phyloP scores from a whole-genome alignment of 2,797 vertebrate genomes.

The Eulemur rubriventer region DNA sequence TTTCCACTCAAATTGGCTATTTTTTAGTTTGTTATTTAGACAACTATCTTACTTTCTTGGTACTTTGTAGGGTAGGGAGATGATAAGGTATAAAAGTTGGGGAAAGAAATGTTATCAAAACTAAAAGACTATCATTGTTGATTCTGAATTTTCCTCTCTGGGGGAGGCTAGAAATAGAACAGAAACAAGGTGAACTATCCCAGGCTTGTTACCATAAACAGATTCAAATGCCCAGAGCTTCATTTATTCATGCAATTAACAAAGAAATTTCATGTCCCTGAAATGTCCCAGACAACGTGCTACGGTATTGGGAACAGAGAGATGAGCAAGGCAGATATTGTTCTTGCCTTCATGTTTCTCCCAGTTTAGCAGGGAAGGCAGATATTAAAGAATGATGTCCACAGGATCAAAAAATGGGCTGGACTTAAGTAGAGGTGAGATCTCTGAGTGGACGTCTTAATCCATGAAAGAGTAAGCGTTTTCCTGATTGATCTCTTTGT shows the following conservation, averaged over 20 bases:
- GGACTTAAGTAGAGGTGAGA: background rate
- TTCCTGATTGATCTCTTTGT: background rate
- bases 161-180: background rate
- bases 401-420: background rate
- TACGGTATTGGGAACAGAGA: background rate
- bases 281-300: background rate
- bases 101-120: background rate
- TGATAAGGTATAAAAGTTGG: background rate
- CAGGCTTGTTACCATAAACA: background rate
- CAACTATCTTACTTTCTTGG: background rate
- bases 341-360: background rate
- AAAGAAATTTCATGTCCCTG: background rate
- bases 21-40: background rate
- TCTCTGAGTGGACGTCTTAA: background rate
- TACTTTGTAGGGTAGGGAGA: background rate
- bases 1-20: background rate
- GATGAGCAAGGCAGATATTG: background rate
- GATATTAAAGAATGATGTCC: background rate
- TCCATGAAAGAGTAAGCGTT: background rate
- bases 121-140: background rate
- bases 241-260: background rate
- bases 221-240: background rate
- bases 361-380: background rate
- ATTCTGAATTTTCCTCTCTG: background rate
- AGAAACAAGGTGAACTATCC: background rate